These are phyloP conservation scores for Dryoscopus gambensis DNA, from an alignment of 2,113 vertebrate genomes.

Conservation along the genomic window DNA sequence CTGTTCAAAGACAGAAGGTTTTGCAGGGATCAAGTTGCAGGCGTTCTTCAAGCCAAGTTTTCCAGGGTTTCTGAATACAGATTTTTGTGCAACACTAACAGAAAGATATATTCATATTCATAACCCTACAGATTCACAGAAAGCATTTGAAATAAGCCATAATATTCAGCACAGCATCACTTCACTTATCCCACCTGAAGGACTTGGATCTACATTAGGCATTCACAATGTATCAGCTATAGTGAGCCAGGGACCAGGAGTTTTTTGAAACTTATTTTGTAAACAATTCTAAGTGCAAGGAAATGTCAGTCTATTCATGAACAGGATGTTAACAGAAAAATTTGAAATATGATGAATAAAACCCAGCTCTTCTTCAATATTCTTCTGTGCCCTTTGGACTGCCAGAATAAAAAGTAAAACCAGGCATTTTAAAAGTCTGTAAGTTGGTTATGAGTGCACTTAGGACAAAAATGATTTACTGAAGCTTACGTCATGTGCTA, in stretches of 20 bases:
- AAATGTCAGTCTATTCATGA: neutral
- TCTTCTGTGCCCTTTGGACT: neutral
- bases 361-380: neutral
- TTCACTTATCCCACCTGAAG: neutral
- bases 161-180: neutral
- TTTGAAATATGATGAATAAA: neutral
- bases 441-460: slow-evolving; percentile 13
- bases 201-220: neutral
- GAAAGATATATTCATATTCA: neutral
- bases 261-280: neutral
- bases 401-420: neutral
- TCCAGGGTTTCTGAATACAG: neutral
- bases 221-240: neutral
- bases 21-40: neutral
- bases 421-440: neutral
- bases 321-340: neutral
- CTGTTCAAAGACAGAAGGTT: neutral
- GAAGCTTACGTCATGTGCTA: slow-evolving; percentile 19
- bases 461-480: slow-evolving; percentile 17
- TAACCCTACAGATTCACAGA: neutral
- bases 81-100: neutral
- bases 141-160: neutral
- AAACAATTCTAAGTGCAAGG: neutral
- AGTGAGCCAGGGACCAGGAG: neutral
- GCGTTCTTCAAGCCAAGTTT: neutral